Conservation (phyloP, 1,140 invertebrate genomes). For the Cryptotermes secundus region DNA sequence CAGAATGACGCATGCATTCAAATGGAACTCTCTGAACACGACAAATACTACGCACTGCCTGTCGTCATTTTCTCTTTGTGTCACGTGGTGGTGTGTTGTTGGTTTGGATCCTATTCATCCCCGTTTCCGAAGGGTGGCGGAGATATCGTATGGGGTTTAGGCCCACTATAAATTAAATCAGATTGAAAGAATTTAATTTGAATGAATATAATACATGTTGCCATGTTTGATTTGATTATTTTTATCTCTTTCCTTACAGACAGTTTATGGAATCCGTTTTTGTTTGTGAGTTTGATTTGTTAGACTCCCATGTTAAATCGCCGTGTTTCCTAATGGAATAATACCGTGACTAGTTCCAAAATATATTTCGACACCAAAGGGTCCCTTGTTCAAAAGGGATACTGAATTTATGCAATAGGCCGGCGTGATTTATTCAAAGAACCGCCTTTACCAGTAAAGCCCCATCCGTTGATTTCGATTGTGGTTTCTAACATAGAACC, state of each 20-base stretch:
- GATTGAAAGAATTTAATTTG: constrained; percentile 13
- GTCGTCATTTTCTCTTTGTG: not conserved
- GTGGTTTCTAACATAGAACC: too few species aligned
- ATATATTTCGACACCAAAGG: not conserved
- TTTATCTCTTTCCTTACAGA: constrained; percentile 3
- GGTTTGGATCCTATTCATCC: not conserved
- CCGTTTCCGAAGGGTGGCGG: not conserved
- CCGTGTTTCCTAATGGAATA: not conserved
- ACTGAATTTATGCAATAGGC: not conserved
- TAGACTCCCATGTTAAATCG: not conserved
- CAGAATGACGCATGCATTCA: too few species aligned
- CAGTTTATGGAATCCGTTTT: constrained; percentile 9
- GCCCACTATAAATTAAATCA: constrained; percentile 3
- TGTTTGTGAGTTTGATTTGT: constrained; percentile 5
- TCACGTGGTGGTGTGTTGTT: not conserved
- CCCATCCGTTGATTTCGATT: too few species aligned
- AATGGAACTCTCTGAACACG: not conserved
- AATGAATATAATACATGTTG: constrained; percentile 4
- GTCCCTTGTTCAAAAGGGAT: not conserved
- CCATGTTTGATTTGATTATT: constrained; percentile 1
- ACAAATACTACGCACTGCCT: not conserved
- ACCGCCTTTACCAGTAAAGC: too few species aligned
- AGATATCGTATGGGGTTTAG: not conserved
- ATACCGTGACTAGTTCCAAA: not conserved
- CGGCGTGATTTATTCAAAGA: too few species aligned